phyloP scores from a whole-genome alignment of 2,113 vertebrate genomes.

The Amphiprion ocellaris region DNA sequence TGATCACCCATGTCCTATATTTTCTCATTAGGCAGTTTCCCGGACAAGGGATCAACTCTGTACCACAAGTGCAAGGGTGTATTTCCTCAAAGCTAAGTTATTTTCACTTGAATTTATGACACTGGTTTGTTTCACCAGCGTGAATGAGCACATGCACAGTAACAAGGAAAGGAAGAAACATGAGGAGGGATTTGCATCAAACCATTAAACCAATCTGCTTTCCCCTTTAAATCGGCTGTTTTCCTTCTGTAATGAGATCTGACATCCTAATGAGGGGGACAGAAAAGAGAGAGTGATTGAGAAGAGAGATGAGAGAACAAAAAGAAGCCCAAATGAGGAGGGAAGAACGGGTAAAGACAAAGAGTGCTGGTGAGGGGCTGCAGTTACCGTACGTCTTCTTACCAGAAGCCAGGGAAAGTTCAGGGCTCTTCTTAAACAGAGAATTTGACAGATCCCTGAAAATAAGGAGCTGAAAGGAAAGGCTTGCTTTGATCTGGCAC shows the following conservation, averaged over 20 bases:
- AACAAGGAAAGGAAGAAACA: constrained; percentile 21
- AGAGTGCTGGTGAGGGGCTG: constrained; percentile 11
- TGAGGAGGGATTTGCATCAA: constrained; percentile 64
- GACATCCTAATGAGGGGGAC: constrained; percentile 71
- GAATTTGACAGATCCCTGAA: constrained; percentile 44
- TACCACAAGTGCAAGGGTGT: constrained; percentile 17
- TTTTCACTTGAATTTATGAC: constrained; percentile 29
- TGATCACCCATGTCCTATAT: not conserved
- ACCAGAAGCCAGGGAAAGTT: constrained; percentile 51
- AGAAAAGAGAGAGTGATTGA: constrained; percentile 49
- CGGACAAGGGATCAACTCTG: constrained; percentile 35
- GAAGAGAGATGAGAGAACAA: constrained; percentile 41
- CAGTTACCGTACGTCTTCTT: constrained; percentile 26
- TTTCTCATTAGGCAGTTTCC: not conserved
- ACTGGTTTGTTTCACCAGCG: not conserved
- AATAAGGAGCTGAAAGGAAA: constrained; percentile 28
- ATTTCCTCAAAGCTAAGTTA: constrained; percentile 36
- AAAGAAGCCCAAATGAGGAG: constrained; percentile 33
- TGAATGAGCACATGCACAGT: not conserved
- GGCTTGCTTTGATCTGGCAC: constrained; percentile 31
- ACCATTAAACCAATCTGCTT: constrained; percentile 69
- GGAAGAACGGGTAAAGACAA: constrained; percentile 13
- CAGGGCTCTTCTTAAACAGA: constrained; percentile 44
- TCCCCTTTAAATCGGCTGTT: constrained; percentile 61
- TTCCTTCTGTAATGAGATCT: constrained; percentile 74